A percentile compares a stretch with the other conserved stretches of the same genome.
Evolutionary conservation across 2,888 invertebrate genomes (phyloP).

Genomic region (Sisyra nigra): DNA sequence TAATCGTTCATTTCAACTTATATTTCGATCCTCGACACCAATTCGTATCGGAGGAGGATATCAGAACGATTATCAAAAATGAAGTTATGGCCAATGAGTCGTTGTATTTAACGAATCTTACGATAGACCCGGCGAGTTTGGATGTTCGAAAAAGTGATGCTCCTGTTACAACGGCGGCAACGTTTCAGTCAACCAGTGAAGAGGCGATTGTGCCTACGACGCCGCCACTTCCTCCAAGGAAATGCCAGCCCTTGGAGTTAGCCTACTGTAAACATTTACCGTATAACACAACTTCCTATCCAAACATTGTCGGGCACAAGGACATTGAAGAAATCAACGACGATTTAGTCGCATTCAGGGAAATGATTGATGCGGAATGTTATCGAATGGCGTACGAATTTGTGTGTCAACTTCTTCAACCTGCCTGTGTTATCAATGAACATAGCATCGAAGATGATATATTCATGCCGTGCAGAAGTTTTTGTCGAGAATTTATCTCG

Average conservation of each 20-base stretch:
- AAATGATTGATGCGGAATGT: slow-evolving; percentile 82
- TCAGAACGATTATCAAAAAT: slow-evolving; percentile 44
- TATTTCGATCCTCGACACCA: slow-evolving; percentile 65
- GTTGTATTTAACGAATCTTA: slow-evolving; percentile 43
- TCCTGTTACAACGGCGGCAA: slow-evolving; percentile 24
- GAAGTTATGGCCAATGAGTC: slow-evolving; percentile 42
- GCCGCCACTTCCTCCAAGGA: slow-evolving; percentile 42
- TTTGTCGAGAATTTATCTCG: slow-evolving; percentile 69
- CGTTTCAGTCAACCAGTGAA: slow-evolving; percentile 22
- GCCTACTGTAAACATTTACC: slow-evolving; percentile 53
- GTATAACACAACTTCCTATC: slow-evolving; percentile 71
- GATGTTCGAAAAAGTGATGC: slow-evolving; percentile 40
- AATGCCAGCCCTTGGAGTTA: slow-evolving; percentile 49
- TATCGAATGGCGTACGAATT: slow-evolving; percentile 79
- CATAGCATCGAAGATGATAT: slow-evolving; percentile 33
- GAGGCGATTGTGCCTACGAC: slow-evolving; percentile 27
- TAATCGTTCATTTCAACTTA: slow-evolving; percentile 72
- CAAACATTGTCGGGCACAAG: slow-evolving; percentile 58
- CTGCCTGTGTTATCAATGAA: slow-evolving; percentile 39
- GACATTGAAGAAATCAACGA: slow-evolving; percentile 43
- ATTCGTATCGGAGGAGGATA: slow-evolving; percentile 45
- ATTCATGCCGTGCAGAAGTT: slow-evolving; percentile 61
- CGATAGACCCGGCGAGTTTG: slow-evolving; percentile 45
- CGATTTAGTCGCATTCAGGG: slow-evolving; percentile 68
- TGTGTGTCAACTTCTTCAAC: slow-evolving; percentile 73